Percentiles rank a stretch among this genome's conserved stretches.
phyloP scores from a whole-genome alignment of 2,888 invertebrate genomes.

The Ashinkailepas kermadecensis region DNA sequence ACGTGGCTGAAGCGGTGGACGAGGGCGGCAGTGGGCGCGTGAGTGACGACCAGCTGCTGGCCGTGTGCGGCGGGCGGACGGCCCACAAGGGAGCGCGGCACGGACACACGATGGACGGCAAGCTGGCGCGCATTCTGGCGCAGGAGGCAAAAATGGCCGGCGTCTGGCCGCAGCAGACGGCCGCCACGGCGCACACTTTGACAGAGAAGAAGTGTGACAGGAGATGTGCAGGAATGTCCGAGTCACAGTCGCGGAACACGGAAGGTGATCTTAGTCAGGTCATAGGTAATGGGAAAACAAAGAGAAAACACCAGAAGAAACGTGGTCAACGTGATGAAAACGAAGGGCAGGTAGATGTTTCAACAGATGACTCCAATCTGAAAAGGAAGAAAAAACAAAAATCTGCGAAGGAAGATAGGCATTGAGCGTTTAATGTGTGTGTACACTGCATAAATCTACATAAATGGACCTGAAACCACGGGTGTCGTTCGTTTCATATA shows the following conservation, averaged over 20 bases:
- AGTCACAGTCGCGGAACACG: too few species aligned
- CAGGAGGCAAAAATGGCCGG: not conserved
- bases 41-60: not conserved
- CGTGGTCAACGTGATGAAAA: not conserved
- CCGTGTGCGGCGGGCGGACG: not conserved
- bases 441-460: too few species aligned
- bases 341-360: not conserved
- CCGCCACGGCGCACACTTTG: not conserved
- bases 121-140: not conserved
- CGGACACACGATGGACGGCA: slow-evolving; percentile 10
- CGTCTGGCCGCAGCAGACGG: too few species aligned
- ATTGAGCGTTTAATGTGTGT: too few species aligned
- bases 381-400: not conserved
- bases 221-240: not conserved
- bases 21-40: not conserved
- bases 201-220: not conserved
- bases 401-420: too few species aligned
- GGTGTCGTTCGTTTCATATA: too few species aligned
- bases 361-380: not conserved
- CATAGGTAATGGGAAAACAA: not conserved
- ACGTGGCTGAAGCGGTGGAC: not conserved
- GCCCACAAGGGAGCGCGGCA: slow-evolving; percentile 10
- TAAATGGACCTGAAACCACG: too few species aligned
- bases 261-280: not conserved
- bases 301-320: not conserved